These are phyloP conservation scores for Eueremaeus valkanovi DNA, from an alignment of 2,888 invertebrate genomes.

Conservation along the genomic window DNA sequence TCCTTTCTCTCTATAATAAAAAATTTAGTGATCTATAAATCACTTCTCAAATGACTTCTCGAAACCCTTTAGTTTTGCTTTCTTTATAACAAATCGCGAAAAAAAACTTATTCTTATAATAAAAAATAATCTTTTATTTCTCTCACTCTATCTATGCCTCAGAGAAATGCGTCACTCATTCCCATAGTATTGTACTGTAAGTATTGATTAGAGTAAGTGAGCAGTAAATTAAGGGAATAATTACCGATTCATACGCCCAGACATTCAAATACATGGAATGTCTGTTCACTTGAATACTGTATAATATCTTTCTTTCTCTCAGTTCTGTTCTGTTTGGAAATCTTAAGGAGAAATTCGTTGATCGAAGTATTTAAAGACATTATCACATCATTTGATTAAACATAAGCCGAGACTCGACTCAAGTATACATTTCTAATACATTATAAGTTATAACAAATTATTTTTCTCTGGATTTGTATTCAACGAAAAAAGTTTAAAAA, in stretches of 20 bases:
- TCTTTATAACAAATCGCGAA: not conserved
- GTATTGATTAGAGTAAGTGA: not conserved
- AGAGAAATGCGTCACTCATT: not conserved
- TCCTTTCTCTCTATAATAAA: not conserved
- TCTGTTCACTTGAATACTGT: not conserved
- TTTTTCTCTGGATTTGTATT: not conserved
- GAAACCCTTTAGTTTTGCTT: not conserved
- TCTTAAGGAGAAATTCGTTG: not conserved
- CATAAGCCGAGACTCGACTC: no score
- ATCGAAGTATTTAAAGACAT: not conserved
- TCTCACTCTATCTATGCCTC: not conserved
- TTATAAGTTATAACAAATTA: not conserved
- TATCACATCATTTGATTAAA: no score
- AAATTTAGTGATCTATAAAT: not conserved
- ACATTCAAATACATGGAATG: not conserved
- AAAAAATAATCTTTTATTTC: not conserved
- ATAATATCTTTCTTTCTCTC: no score
- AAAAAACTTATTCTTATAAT: not conserved
- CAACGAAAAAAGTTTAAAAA: not conserved
- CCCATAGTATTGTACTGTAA: not conserved
- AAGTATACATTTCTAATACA: no score
- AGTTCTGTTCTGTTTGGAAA: not conserved
- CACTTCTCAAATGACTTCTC: not conserved
- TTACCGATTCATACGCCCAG: not conserved
- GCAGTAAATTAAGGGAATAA: slow-evolving; percentile 4